phyloP scores from a whole-genome alignment of 1,140 invertebrate genomes.

The Leptonema lineaticorne region DNA sequence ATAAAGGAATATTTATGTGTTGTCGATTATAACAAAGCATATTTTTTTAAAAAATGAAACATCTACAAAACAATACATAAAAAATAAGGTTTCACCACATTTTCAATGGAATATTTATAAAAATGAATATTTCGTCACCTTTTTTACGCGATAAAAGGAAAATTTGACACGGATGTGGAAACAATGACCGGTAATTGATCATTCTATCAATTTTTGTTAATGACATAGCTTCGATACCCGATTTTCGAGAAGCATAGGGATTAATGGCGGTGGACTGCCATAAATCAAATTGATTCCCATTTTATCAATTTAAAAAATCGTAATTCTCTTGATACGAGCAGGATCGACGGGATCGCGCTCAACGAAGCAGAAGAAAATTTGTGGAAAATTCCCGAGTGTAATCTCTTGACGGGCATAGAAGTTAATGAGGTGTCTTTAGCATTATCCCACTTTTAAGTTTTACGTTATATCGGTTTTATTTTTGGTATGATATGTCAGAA shows the following conservation, averaged over 20 bases:
- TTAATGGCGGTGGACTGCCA: slow-evolving; percentile 21
- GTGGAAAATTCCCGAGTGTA: neutral
- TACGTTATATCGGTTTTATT: too few relatives aligned
- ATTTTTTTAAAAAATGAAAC: too few relatives aligned
- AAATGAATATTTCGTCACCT: too few relatives aligned
- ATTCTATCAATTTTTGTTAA: slow-evolving; percentile 27
- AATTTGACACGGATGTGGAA: neutral
- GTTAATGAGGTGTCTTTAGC: neutral
- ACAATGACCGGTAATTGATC: slow-evolving; percentile 26
- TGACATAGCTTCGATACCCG: slow-evolving; percentile 16
- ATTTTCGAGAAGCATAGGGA: slow-evolving; percentile 20
- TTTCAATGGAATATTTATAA: too few relatives aligned
- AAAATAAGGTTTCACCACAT: too few relatives aligned
- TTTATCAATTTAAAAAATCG: slow-evolving; percentile 25
- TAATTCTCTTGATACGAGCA: neutral
- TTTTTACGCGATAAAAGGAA: neutral
- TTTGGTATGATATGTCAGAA: too few relatives aligned
- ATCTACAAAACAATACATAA: too few relatives aligned
- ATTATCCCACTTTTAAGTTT: too few relatives aligned
- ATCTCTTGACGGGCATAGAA: neutral
- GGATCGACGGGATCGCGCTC: neutral
- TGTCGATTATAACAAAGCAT: too few relatives aligned
- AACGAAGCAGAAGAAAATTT: neutral
- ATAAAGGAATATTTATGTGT: too few relatives aligned
- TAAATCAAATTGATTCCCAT: slow-evolving; percentile 25